Percentiles rank a stretch among this genome's conserved stretches.
These are phyloP conservation scores for Anoplopoma fimbria DNA, from an alignment of 2,113 vertebrate species.

Conservation along the genomic window DNA sequence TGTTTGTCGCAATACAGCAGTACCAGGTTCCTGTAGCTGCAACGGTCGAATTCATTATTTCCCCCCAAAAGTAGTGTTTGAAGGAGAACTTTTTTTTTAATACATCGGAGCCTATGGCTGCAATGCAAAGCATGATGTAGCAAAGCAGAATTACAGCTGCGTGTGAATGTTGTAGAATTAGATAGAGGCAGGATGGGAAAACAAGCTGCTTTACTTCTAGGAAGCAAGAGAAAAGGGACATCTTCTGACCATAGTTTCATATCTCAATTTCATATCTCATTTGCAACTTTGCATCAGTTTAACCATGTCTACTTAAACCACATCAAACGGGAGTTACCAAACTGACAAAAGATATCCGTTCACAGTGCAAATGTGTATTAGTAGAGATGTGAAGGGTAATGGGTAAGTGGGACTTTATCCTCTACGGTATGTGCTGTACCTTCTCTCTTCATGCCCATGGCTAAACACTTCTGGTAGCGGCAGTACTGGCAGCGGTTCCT, in stretches of 20 bases:
- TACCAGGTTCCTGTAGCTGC: not conserved
- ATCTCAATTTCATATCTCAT: not conserved
- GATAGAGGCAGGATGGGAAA: not conserved
- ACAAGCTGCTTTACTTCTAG: not conserved
- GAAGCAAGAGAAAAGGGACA: not conserved
- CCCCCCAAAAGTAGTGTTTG: conserved; percentile 5
- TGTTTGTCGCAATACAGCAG: too few relatives aligned
- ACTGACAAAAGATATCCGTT: not conserved
- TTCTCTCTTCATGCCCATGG: conserved; percentile 99
- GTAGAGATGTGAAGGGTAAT: conserved; percentile 22
- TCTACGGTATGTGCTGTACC: conserved; percentile 88
- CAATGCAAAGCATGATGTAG: not conserved
- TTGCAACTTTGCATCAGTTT: not conserved
- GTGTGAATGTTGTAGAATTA: conserved; percentile 8
- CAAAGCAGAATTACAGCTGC: not conserved
- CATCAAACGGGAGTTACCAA: not conserved
- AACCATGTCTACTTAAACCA: not conserved
- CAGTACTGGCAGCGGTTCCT: conserved; percentile 99
- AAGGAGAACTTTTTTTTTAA: conserved; percentile 9
- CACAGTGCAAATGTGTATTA: conserved; percentile 19
- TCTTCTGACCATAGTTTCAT: not conserved
- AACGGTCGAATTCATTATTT: conserved; percentile 43
- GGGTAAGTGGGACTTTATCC: conserved; percentile 75
- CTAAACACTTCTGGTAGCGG: conserved; percentile 99
- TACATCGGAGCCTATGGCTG: conserved; percentile 2